Conservation (phyloP, 2,888 invertebrate genomes). For the Toxonevra muliebris region DNA sequence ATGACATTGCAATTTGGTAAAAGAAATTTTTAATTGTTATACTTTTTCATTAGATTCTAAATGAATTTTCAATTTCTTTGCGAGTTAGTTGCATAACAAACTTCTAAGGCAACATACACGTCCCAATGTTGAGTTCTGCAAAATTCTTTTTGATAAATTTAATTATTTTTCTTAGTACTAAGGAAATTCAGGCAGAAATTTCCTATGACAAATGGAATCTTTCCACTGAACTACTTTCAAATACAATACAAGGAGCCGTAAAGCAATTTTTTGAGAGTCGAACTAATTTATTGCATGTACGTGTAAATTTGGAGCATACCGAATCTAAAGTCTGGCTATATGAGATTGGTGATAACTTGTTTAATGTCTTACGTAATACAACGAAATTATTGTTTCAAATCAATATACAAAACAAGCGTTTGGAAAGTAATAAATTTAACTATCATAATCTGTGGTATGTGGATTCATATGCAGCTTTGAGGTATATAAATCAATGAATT, state of each 20-base stretch:
- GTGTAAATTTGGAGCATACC: neutral
- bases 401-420: slow-evolving; percentile 13
- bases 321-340: neutral
- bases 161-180: neutral
- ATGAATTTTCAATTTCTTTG: too few species aligned
- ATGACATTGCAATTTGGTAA: neutral
- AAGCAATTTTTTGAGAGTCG: slow-evolving; percentile 22
- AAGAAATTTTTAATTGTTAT: neutral
- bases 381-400: slow-evolving; percentile 19
- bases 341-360: slow-evolving; percentile 5
- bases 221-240: neutral
- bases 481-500: too few species aligned
- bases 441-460: slow-evolving; percentile 29
- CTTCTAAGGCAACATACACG: too few species aligned
- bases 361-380: slow-evolving; percentile 8
- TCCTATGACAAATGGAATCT: neutral
- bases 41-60: too few species aligned
- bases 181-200: too few species aligned
- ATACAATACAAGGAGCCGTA: slow-evolving; percentile 18
- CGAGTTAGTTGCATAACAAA: too few species aligned
- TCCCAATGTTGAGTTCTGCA: neutral
- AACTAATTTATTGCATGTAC: slow-evolving; percentile 24
- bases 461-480: slow-evolving; percentile 28
- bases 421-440: slow-evolving; percentile 4
- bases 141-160: neutral